These are phyloP conservation scores for Tetraodon nigroviridis DNA, from an alignment of 2,113 vertebrate genomes.

Conservation along the genomic window DNA sequence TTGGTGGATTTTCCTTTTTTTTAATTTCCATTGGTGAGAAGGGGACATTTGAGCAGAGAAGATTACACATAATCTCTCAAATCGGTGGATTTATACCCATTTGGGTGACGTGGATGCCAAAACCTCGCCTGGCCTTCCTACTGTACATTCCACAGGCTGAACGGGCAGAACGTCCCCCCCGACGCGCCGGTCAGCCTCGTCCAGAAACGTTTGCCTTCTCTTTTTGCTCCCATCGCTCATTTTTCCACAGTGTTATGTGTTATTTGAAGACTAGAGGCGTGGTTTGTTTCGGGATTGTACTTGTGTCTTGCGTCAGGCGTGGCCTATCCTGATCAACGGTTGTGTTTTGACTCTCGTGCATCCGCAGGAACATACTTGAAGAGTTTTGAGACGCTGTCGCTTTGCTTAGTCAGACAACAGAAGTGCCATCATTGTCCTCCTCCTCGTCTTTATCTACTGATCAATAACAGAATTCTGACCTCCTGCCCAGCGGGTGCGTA, in stretches of 20 bases:
- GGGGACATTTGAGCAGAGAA: constrained; percentile 49
- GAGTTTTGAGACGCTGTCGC: constrained; percentile 21
- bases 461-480: background rate
- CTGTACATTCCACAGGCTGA: constrained; percentile 30
- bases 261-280: constrained; percentile 13
- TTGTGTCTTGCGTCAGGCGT: constrained; percentile 19
- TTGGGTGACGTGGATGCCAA: constrained; percentile 30
- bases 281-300: constrained; percentile 11
- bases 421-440: constrained; percentile 42
- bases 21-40: constrained; percentile 29
- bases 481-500: background rate
- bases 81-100: constrained; percentile 54
- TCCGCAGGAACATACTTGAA: constrained; percentile 31
- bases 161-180: constrained; percentile 11
- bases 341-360: constrained; percentile 28
- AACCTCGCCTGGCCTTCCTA: constrained; percentile 38
- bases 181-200: constrained; percentile 7
- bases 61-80: constrained; percentile 53
- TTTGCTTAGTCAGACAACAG: constrained; percentile 51
- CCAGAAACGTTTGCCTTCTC: constrained; percentile 12
- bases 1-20: constrained; percentile 11
- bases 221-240: constrained; percentile 23
- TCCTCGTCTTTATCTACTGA: constrained; percentile 4
- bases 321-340: constrained; percentile 21
- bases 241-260: constrained; percentile 12